Conservation (phyloP, 2,797 vertebrate genomes). For the Etheostoma perlongum region DNA sequence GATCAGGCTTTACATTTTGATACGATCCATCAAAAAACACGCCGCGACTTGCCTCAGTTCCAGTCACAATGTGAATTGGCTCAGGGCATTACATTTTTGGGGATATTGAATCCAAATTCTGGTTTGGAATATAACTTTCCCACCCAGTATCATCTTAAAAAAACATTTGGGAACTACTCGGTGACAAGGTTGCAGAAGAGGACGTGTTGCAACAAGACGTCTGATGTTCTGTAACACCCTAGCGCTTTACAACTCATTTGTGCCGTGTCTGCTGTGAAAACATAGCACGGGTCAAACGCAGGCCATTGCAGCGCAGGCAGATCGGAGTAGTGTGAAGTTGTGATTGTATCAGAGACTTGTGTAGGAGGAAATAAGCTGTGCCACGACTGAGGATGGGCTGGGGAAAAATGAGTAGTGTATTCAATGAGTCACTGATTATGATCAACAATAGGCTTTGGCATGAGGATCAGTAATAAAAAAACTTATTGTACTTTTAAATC, state of each 20-base stretch:
- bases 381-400: neutral
- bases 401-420: neutral
- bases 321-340: constrained; percentile 35
- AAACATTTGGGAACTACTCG: no score
- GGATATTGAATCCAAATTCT: no score
- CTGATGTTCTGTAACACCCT: neutral
- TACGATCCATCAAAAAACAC: no score
- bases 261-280: constrained; percentile 1
- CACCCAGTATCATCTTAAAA: neutral
- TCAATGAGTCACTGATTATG: constrained; percentile 9
- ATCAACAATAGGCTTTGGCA: neutral
- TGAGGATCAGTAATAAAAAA: no score
- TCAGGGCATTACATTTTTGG: no score
- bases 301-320: constrained; percentile 16
- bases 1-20: no score
- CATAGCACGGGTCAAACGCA: constrained; percentile 14
- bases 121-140: neutral
- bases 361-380: constrained; percentile 21
- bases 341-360: constrained; percentile 26
- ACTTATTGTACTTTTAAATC: neutral
- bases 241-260: neutral
- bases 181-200: neutral
- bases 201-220: neutral
- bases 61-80: no score
- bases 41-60: no score